Base-by-base conservation (phyloP, 1,140 invertebrate genomes). In the Drosophila bifasciata region DNA sequence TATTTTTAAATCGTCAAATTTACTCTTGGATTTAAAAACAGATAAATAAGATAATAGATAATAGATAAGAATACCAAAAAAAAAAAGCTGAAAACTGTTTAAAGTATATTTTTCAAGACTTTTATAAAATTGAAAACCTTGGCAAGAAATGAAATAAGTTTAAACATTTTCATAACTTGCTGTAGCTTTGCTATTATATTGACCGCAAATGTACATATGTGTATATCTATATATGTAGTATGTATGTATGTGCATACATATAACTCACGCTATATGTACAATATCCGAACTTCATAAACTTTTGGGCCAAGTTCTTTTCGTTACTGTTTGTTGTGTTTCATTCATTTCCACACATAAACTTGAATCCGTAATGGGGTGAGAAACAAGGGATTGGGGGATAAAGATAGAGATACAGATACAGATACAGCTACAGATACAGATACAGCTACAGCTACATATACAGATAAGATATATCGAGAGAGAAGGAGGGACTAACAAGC, bases 251-350 rank as follows among this genome's bases (percentile, higher is more conserved):
- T 23, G 6, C 25, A n/a, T n/a, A 11, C 57, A 63, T 59, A 63
- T 58, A 46, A 60, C 48, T 73, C 21, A 49, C 71, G 39, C 44
- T 19, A 79, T 71, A 58, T 52, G 52, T 23, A 32, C 39, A 48
- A 70, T 13, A 46, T 50, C 45, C 32, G 48, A 81, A 83, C 68
- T 74, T 77, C 55, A 81, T 81, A 67, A 83, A 77, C 61, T 66
- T 71, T 68, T 68, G 36, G 49, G 25, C 21, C 40, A 15, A 45
- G 66, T 66, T 17, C 28, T 48, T 40, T 74, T 43, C 44, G 44
- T 21, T 52, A 25, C 51, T 25, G n/a, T 17, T 32, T 58, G 16
- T 52, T 59, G 40, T 51, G 53, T 73, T 15, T 11, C 19, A 21
- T 5, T 11, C 44, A 32, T 36, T 28, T 28, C 8, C 23, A 28